Conservation (phyloP, 2,888 invertebrate species). For the Proisotoma minuta region DNA sequence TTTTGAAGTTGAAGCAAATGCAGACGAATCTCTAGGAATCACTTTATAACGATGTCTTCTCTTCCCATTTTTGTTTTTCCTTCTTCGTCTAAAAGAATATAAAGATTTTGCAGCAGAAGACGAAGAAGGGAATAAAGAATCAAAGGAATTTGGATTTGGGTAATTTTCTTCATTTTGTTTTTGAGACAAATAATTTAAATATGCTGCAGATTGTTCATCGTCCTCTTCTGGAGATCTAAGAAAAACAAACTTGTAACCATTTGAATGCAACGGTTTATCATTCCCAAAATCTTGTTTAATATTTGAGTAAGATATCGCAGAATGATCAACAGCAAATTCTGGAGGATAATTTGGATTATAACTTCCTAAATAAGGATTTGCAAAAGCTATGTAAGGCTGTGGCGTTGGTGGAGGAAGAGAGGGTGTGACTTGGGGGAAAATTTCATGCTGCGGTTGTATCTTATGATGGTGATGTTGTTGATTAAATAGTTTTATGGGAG, state of each 20-base stretch:
- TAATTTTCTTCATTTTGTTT: too few species aligned
- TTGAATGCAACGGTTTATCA: not conserved
- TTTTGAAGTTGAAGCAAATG: not conserved
- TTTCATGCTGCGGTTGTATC: conserved; percentile 2
- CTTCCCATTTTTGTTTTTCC: too few species aligned
- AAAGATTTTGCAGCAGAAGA: too few species aligned
- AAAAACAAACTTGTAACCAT: conserved; percentile 77
- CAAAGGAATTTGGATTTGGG: not conserved
- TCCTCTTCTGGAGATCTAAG: conserved; percentile 59
- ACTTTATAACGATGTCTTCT: too few species aligned
- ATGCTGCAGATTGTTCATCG: not conserved
- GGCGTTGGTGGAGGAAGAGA: not conserved
- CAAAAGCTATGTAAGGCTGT: conserved; percentile 13
- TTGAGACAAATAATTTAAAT: not conserved
- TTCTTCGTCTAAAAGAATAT: too few species aligned
- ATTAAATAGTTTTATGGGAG: conserved; percentile 23
- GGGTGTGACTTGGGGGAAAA: not conserved
- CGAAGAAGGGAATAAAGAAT: not conserved
- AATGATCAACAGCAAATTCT: not conserved
- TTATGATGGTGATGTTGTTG: conserved; percentile 1
- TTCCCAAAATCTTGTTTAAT: too few species aligned
- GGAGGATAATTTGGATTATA: not conserved
- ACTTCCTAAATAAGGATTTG: conserved; percentile 12
- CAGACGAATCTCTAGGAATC: too few species aligned
- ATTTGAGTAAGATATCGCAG: not conserved